phyloP scores from a whole-genome alignment of 64 coral and sea anemone genomes.

The Stylophora pistillata region DNA sequence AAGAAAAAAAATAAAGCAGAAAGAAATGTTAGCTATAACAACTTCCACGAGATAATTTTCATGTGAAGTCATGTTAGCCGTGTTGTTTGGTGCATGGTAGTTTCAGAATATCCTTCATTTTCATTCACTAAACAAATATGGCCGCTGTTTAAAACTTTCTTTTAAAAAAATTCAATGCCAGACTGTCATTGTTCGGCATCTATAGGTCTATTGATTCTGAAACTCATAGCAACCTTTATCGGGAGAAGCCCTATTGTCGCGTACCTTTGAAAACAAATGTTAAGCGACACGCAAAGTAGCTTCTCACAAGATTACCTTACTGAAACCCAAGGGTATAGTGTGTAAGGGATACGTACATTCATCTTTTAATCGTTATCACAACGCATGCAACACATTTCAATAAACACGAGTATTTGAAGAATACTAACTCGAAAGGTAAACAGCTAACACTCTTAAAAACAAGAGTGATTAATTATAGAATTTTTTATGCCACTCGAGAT shows the following conservation, averaged over 20 bases:
- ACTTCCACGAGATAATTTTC: no score
- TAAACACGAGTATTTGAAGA: background rate
- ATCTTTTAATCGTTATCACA: background rate
- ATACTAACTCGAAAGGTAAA: background rate
- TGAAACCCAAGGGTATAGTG: background rate
- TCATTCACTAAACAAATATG: no score
- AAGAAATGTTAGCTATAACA: no score
- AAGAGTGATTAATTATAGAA: background rate
- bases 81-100: no score
- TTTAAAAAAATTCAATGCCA: background rate
- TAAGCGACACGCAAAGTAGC: background rate
- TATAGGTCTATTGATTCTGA: background rate
- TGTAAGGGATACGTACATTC: background rate
- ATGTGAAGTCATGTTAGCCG: no score
- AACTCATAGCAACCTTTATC: conserved; percentile 14
- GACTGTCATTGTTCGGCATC: background rate
- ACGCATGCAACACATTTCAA: background rate
- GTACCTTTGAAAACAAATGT: background rate
- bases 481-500: no score
- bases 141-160: background rate
- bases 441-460: background rate
- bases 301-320: background rate
- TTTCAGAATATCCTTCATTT: no score
- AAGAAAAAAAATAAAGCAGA: no score
- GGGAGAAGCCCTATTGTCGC: background rate